Conservation (phyloP, 2,888 invertebrate genomes). For the Nomada lathburiana region DNA sequence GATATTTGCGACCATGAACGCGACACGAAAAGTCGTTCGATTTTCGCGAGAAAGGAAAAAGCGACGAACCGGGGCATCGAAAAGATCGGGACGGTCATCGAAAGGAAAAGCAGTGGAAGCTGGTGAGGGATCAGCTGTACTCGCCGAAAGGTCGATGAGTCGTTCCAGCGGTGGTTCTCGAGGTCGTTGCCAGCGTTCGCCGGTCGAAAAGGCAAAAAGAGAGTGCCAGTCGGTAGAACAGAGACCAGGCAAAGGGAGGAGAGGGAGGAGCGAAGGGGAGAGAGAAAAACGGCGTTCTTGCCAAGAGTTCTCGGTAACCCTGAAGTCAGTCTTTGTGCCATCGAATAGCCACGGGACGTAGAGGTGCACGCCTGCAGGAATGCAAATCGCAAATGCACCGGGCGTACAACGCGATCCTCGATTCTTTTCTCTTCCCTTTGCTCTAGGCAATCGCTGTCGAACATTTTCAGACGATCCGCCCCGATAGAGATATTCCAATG, state of each 20-base stretch:
- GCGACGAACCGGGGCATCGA: background rate
- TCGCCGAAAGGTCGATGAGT: conserved; percentile 69
- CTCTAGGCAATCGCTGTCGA: background rate
- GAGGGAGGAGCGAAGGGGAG: conserved; percentile 16
- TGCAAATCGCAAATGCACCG: conserved; percentile 71
- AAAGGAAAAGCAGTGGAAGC: conserved; percentile 52
- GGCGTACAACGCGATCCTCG: conserved; percentile 49
- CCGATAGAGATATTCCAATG: background rate
- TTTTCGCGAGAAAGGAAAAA: conserved; percentile 17
- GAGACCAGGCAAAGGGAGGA: conserved; percentile 9
- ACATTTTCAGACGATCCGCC: background rate
- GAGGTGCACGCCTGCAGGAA: conserved; percentile 69
- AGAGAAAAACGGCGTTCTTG: conserved; percentile 64
- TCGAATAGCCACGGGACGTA: conserved; percentile 62
- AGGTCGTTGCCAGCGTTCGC: conserved; percentile 67
- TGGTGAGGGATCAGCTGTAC: conserved; percentile 51
- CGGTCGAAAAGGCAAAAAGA: conserved; percentile 66
- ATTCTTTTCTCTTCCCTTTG: conserved; percentile 20
- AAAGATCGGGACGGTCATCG: conserved; percentile 14
- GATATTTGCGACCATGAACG: too few relatives aligned
- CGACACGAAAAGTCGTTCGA: background rate
- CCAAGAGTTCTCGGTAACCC: conserved; percentile 70
- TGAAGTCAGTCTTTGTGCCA: conserved; percentile 77
- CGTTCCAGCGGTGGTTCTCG: conserved; percentile 64
- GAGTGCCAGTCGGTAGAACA: conserved; percentile 34